Evolutionary conservation across 2,888 invertebrate species (phyloP), one percentile per base, ranked within the genome.

Genomic region (Endotricha flammealis): DNA sequence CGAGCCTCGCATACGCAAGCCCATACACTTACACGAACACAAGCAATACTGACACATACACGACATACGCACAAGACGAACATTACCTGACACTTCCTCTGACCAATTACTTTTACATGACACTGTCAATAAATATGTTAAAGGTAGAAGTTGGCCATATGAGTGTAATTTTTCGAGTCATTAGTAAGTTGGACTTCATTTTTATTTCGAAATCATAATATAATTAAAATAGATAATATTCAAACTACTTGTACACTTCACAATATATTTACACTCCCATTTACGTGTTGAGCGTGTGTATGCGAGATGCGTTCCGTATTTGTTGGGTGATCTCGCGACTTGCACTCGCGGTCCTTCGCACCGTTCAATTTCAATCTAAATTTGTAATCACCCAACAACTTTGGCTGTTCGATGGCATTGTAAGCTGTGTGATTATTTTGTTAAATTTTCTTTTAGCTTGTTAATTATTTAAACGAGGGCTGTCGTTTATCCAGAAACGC

Each of bases 291-390:
- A 6, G 46, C 48, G 73, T 77, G 83, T 73, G 78, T 78, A 70
- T 73, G 81, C 81, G 82, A 81, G 81, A 44, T 50, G 57, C 67
- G 64, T 68, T 60, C 51, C 57, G 63, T 42, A 44, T 36, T 73
- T 81, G 83, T 82, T 81, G 83, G 83, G 82, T 83, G 83, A 83
- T 73, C 59, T 65, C 79, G 75, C 71, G 68, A 53, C 53, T 57
- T 55, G 61, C 69, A 67, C 72, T 48, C 77, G 76, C 67, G 76
- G 50, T 65, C 72, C 71, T 64, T 43, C 46, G 65, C 65, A 69
- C 69, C 48, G 53, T 51, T 55, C 48, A 46, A 52, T 44, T 50
- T 56, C 57, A 60, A 49, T 62, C 61, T 40, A 57, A 62, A 64
- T 57, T 61, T 55, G 54, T 59, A 48, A 67, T 82, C 83, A 83